Conservation (phyloP, 1,140 invertebrate genomes). For the Drosophila quadrilineata region DNA sequence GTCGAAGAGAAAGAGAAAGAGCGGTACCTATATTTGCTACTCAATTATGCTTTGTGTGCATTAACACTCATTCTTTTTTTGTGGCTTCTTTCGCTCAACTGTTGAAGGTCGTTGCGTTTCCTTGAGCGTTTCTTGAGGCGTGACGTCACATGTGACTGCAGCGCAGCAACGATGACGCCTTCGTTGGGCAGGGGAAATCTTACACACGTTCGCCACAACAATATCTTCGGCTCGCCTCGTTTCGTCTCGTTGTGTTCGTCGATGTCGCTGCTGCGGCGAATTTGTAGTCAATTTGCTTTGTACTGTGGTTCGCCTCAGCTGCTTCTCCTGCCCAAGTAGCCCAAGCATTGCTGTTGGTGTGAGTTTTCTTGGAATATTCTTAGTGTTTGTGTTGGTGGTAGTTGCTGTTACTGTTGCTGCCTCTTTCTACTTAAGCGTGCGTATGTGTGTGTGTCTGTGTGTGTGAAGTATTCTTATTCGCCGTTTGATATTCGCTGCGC, state of each 20-base stretch:
- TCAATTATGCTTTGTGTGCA: constrained; percentile 10
- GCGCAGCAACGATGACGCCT: constrained; percentile 35
- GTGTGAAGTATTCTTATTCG: constrained; percentile 66
- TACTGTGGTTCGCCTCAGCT: constrained; percentile 32
- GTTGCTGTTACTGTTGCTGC: constrained; percentile 23
- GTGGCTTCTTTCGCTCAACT: constrained; percentile 12
- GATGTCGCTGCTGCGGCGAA: constrained; percentile 50
- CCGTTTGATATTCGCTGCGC: constrained; percentile 18
- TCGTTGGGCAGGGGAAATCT: constrained; percentile 49
- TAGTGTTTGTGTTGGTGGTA: constrained; percentile 22
- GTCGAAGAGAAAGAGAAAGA: constrained; percentile 6
- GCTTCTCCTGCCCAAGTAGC: no score
- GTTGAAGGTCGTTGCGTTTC: constrained; percentile 69
- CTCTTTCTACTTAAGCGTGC: constrained; percentile 23
- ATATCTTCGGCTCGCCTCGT: constrained; percentile 4
- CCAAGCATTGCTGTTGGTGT: constrained; percentile 44
- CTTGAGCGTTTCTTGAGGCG: constrained; percentile 62
- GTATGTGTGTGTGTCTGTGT: constrained; percentile 10
- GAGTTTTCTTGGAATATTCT: constrained; percentile 56
- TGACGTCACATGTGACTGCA: constrained; percentile 49
- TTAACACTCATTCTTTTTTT: constrained; percentile 20
- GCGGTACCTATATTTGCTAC: not conserved
- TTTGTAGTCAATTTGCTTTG: constrained; percentile 50
- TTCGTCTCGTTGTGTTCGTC: constrained; percentile 4
- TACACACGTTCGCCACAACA: constrained; percentile 29